Evolutionary conservation across 2,113 vertebrate genomes (phyloP).

Genomic region (Cyprinodon brontotheroides): DNA sequence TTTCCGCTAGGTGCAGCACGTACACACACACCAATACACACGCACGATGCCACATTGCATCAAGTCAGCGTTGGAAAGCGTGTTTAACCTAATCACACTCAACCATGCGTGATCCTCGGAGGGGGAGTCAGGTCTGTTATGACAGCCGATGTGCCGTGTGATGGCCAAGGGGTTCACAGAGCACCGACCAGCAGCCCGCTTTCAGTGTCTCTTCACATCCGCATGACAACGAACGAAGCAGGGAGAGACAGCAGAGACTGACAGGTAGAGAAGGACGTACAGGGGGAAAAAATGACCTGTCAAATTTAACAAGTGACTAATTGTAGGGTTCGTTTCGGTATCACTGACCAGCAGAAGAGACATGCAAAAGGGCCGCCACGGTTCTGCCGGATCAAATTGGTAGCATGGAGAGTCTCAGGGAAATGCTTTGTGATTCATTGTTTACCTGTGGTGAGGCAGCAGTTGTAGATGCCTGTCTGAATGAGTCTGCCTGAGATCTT

Average conservation of each 20-base stretch:
- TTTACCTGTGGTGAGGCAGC: slow-evolving; percentile 21
- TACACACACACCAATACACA: slow-evolving; percentile 9
- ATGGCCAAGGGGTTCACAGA: slow-evolving; percentile 58
- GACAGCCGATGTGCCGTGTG: slow-evolving; percentile 69
- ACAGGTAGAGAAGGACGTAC: slow-evolving; percentile 27
- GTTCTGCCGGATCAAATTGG: slow-evolving; percentile 24
- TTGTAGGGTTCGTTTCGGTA: slow-evolving; percentile 34
- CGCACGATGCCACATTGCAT: slow-evolving; percentile 60
- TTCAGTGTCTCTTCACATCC: slow-evolving; percentile 31
- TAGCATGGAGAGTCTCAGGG: slow-evolving; percentile 11
- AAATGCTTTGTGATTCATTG: slow-evolving; percentile 8
- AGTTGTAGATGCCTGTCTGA: background rate
- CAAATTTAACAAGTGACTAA: slow-evolving; percentile 32
- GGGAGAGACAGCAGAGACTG: slow-evolving; percentile 9
- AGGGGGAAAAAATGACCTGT: slow-evolving; percentile 23
- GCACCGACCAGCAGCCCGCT: slow-evolving; percentile 55
- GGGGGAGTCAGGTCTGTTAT: slow-evolving; percentile 71
- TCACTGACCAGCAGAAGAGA: slow-evolving; percentile 36
- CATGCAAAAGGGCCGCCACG: background rate
- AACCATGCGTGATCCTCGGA: slow-evolving; percentile 72
- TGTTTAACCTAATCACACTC: slow-evolving; percentile 75
- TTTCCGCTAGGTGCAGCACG: background rate
- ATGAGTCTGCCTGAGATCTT: background rate
- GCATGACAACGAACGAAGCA: slow-evolving; percentile 40
- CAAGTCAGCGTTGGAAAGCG: slow-evolving; percentile 63